Evolutionary conservation across 92 coral and sea anemone species (phyloP), one percentile per base, ranked within the genome.

Genomic region (Metridium senile): DNA sequence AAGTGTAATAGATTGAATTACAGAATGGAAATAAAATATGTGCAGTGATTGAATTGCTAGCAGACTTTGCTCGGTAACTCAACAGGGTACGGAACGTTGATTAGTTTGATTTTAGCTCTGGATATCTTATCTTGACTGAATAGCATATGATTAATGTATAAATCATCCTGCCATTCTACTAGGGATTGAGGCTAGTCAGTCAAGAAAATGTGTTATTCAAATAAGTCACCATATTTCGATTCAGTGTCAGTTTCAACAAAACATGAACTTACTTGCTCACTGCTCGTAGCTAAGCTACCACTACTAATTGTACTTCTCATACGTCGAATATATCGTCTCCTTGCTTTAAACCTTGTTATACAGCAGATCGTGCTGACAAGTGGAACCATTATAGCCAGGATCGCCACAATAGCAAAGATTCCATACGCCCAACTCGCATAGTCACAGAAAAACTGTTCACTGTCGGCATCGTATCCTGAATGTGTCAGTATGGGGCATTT

Each of bases 381-480:
- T 46, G 97, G 97, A 0, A 88, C 76, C 66, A 87, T 81, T 22
- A 71, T 83, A 28, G 85, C 34, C 2, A 91, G 59, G 3, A 88
- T 27, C 0, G 83, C 90, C 21, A 70, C 93, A 9, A 88, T 9
- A 20, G 97, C 97, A 68, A 91, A 85, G 21, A 91, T 18, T 11
- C 88, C 87, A 69, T 88, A 91, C 0, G 93, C 97, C 97, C 90
- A 88, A 28, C 81, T 22, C 17, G 58, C 61, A 72, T 85, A 91
- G 31, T 56, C 63, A 71, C 97, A 91, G 23, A 71, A 87, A 33
- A 16, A 32, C 45, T 58, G 45, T 1, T 76, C 70, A 1, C 9
- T 59, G 29, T 61, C 82, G 32, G 72, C 90, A 21, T 68, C 17
- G 49, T 76, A 63, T 18, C 76, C 84, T 17, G 47, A 10, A 0